Percentiles rank a stretch among this genome's conserved stretches.
Conservation (phyloP, 2,113 vertebrate genomes). For the Mirza zaza region DNA sequence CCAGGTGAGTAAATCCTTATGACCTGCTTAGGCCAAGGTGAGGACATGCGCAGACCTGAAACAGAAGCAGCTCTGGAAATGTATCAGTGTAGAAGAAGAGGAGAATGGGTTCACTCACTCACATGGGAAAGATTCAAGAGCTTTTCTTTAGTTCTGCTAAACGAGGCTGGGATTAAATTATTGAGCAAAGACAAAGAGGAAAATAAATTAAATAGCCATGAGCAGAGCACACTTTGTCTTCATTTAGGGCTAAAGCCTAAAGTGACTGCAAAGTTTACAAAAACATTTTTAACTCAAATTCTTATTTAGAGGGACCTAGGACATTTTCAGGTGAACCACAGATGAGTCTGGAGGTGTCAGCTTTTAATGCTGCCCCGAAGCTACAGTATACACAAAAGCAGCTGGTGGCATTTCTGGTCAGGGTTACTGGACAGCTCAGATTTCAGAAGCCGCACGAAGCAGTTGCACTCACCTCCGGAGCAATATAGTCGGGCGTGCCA, state of each 20-base stretch:
- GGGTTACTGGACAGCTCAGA: not conserved
- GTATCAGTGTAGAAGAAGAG: not conserved
- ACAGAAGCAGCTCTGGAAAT: not conserved
- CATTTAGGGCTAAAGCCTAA: not conserved
- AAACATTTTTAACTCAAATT: not conserved
- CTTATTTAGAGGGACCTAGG: not conserved
- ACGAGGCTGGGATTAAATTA: not conserved
- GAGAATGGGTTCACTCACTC: not conserved
- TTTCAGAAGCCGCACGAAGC: not conserved
- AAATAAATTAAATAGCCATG: not conserved
- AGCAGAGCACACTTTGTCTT: not conserved
- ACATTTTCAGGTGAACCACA: not conserved
- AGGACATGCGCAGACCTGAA: not conserved
- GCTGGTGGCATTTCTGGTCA: not conserved
- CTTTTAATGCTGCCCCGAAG: not conserved
- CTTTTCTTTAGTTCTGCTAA: not conserved
- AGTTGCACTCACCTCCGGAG: slow-evolving; percentile 92
- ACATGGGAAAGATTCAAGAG: not conserved
- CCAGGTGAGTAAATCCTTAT: not conserved
- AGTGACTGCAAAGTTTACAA: not conserved
- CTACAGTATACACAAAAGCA: not conserved
- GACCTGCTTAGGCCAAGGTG: not conserved
- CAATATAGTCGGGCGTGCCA: slow-evolving; percentile 97
- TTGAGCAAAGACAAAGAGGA: not conserved
- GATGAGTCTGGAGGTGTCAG: not conserved